phyloP scores from a whole-genome alignment of 2,797 vertebrate species.

The Pachyuromys duprasi region DNA sequence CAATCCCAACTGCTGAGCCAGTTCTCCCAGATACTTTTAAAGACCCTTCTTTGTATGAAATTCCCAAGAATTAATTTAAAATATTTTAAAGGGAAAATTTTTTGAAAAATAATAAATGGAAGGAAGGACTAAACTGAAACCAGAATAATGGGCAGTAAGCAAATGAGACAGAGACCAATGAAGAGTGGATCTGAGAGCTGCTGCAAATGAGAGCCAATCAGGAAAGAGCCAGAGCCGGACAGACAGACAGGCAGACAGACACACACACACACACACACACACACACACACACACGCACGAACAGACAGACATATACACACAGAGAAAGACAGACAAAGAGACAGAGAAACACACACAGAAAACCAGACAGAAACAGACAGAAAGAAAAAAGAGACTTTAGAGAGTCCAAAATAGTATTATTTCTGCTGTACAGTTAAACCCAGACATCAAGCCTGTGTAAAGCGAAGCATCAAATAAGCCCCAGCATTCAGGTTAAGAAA shows the following conservation, averaged over 20 bases:
- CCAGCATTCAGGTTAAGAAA: neutral
- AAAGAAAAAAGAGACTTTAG: neutral
- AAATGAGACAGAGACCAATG: neutral
- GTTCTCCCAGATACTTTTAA: neutral
- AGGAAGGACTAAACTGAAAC: neutral
- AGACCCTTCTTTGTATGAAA: neutral
- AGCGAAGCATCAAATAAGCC: neutral
- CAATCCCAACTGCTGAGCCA: too few relatives aligned
- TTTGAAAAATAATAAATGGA: neutral
- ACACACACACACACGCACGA: neutral
- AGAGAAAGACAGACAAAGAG: fast-evolving
- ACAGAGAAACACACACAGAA: neutral
- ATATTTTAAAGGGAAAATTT: neutral
- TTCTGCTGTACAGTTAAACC: neutral
- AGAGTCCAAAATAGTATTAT: neutral
- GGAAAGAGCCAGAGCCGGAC: neutral
- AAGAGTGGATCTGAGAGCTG: neutral
- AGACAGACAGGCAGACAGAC: neutral
- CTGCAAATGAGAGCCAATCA: neutral
- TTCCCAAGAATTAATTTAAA: neutral
- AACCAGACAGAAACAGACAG: neutral
- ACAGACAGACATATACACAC: neutral
- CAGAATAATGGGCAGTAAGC: neutral
- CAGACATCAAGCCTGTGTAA: neutral
- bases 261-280: neutral